These are phyloP conservation scores for Tetramorium alpestre DNA, from an alignment of 1,140 invertebrate genomes.

Conservation along the genomic window DNA sequence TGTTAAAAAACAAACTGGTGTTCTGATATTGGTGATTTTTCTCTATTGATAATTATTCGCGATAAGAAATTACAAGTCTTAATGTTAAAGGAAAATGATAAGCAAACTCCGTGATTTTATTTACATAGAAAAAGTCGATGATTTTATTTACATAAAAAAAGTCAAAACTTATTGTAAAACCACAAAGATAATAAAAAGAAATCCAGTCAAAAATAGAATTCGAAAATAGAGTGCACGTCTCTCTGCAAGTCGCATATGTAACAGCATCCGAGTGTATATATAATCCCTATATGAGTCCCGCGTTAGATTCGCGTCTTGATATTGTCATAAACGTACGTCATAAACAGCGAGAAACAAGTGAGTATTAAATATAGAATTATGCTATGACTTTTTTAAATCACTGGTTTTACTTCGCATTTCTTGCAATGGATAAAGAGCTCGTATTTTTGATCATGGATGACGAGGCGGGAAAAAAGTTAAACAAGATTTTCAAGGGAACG, in stretches of 20 bases:
- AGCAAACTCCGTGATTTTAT: too few species aligned
- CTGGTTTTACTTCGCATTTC: neutral
- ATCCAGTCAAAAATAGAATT: too few species aligned
- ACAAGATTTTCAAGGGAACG: conserved; percentile 89
- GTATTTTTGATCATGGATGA: conserved; percentile 88
- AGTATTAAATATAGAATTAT: neutral
- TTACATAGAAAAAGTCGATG: too few species aligned
- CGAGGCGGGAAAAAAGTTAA: conserved; percentile 87
- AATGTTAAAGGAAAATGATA: too few species aligned
- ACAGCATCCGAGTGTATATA: conserved; percentile 28
- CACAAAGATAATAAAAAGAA: too few species aligned
- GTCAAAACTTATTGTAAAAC: too few species aligned
- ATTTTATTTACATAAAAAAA: too few species aligned
- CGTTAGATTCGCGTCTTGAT: neutral
- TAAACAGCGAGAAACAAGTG: neutral
- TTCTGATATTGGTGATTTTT: too few species aligned
- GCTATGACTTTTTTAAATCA: neutral
- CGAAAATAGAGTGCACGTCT: neutral
- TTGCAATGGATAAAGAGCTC: conserved; percentile 77
- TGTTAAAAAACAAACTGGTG: too few species aligned
- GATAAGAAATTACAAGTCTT: too few species aligned
- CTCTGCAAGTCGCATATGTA: conserved; percentile 2
- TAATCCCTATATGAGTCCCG: neutral
- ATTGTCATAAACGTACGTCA: neutral
- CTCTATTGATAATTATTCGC: too few species aligned